These are phyloP conservation scores for Upupa epops DNA, from an alignment of 2,113 vertebrate species.

Conservation along the genomic window DNA sequence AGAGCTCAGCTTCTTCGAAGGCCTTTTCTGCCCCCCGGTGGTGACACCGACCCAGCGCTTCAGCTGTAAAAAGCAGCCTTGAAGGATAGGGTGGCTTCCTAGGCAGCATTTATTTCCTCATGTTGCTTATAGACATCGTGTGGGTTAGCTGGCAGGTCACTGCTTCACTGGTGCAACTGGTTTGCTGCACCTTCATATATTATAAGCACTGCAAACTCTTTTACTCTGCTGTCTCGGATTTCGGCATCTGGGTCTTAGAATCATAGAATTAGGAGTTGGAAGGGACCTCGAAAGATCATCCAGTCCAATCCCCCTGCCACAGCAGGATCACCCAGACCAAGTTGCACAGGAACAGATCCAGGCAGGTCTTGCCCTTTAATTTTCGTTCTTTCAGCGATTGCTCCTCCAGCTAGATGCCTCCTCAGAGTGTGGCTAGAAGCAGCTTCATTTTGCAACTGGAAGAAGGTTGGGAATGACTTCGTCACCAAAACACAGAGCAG, in stretches of 20 bases:
- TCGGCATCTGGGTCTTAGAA: fast-evolving
- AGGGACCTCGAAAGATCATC: too few species aligned
- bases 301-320: too few species aligned
- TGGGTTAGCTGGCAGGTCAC: neutral
- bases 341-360: too few species aligned
- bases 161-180: neutral
- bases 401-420: neutral
- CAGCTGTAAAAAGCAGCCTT: neutral
- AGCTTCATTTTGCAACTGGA: neutral
- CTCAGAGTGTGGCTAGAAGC: neutral
- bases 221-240: neutral
- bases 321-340: too few species aligned
- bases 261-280: too few species aligned
- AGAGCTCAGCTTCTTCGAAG: constrained; percentile 16
- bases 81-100: neutral
- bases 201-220: neutral
- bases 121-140: fast-evolving
- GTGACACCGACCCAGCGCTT: neutral
- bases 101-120: neutral
- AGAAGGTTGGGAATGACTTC: neutral
- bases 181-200: neutral
- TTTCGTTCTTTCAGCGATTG: neutral
- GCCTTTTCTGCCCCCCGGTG: constrained; percentile 76
- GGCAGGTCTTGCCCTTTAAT: too few species aligned
- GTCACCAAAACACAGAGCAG: neutral